A percentile compares a stretch with the other conserved stretches of the same genome.
phyloP scores from a whole-genome alignment of 2,113 vertebrate genomes.

The Physeter macrocephalus region DNA sequence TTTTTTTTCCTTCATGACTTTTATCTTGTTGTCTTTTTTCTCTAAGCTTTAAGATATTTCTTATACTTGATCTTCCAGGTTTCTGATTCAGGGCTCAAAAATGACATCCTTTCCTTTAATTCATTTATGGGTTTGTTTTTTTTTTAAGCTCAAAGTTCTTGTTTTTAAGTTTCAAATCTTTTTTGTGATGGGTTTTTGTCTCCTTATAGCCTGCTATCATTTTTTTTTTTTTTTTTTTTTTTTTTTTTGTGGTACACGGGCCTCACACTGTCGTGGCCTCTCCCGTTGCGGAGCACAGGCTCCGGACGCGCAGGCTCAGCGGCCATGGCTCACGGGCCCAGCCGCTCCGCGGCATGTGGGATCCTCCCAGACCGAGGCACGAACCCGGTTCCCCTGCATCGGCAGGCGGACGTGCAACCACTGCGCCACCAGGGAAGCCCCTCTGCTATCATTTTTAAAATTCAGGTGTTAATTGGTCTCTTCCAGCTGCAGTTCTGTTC shows the following conservation, averaged over 20 bases:
- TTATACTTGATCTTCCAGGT: conserved; percentile 39
- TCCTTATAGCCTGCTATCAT: not conserved
- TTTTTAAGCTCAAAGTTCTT: conserved; percentile 6
- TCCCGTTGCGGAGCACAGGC: too few relatives aligned
- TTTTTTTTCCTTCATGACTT: conserved; percentile 32
- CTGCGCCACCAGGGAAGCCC: too few relatives aligned
- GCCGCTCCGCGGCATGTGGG: too few relatives aligned
- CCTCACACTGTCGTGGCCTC: too few relatives aligned
- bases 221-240: too few relatives aligned
- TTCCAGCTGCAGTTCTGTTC: not conserved
- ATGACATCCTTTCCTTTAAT: conserved; percentile 16
- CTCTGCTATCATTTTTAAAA: not conserved
- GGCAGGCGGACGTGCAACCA: too few relatives aligned
- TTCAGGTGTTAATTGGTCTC: not conserved
- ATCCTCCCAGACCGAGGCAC: too few relatives aligned
- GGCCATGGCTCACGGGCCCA: too few relatives aligned
- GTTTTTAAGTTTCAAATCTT: conserved; percentile 21
- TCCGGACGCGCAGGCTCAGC: too few relatives aligned
- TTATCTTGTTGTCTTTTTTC: conserved; percentile 37
- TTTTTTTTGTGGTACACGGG: too few relatives aligned
- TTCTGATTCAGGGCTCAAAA: conserved; percentile 40
- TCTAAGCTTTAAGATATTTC: conserved; percentile 37
- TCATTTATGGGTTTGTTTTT: not conserved
- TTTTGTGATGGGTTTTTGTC: not conserved
- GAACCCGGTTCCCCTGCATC: too few relatives aligned